A percentile compares a stretch with the other conserved stretches of the same genome.
These are phyloP conservation scores for Epinephelus moara DNA, from an alignment of 2,113 vertebrate species.

Conservation along the genomic window DNA sequence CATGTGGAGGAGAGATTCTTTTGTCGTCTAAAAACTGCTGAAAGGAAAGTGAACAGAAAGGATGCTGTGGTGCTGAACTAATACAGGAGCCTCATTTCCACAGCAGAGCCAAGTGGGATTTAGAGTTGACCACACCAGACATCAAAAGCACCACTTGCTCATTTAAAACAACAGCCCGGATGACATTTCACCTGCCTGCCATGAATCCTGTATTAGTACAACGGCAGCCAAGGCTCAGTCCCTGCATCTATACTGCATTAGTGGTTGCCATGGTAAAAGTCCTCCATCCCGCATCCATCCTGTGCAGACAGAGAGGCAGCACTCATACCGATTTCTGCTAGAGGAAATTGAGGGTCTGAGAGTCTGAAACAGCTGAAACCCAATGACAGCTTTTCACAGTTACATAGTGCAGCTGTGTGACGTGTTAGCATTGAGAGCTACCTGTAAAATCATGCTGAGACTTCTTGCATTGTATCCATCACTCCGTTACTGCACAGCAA, in stretches of 20 bases:
- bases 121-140: conserved; percentile 59
- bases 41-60: conserved; percentile 28
- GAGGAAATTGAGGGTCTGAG: conserved; percentile 55
- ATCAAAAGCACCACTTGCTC: conserved; percentile 65
- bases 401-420: conserved; percentile 40
- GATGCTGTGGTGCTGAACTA: conserved; percentile 47
- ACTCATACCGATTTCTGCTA: conserved; percentile 7
- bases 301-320: conserved; percentile 61
- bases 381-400: conserved; percentile 46
- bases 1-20: conserved; percentile 48
- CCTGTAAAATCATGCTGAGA: conserved; percentile 45
- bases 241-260: conserved; percentile 76
- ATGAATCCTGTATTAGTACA: conserved; percentile 66
- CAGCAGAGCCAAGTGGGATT: conserved; percentile 55
- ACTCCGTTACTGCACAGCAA: conserved; percentile 26
- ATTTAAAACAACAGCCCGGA: conserved; percentile 64
- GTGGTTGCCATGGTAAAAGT: conserved; percentile 81
- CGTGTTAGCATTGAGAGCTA: conserved; percentile 37
- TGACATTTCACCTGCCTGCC: conserved; percentile 74
- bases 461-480: conserved; percentile 37
- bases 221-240: conserved; percentile 40
- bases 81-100: conserved; percentile 59
- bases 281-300: conserved; percentile 70
- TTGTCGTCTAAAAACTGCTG: conserved; percentile 53
- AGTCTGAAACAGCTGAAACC: conserved; percentile 54